Conservation (phyloP, 2,113 vertebrate genomes). For the Actenoides hombroni region DNA sequence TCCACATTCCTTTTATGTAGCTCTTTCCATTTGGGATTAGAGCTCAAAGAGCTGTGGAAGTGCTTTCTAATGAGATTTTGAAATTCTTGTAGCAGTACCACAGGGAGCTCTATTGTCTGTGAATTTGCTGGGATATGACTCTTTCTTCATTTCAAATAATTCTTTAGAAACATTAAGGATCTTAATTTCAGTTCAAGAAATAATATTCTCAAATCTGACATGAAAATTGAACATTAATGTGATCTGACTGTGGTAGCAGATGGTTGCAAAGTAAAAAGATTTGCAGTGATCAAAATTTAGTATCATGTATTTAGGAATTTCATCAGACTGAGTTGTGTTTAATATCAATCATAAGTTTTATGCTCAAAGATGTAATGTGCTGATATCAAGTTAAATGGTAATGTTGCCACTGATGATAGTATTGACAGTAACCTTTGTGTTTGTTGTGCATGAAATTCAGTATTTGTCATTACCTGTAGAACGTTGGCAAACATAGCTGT, state of each 20-base stretch:
- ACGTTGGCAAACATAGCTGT: not conserved
- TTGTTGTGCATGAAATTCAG: not conserved
- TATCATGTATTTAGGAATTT: not conserved
- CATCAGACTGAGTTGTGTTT: not conserved
- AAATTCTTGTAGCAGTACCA: not conserved
- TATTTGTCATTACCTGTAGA: not conserved
- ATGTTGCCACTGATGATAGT: not conserved
- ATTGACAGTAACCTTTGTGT: not conserved
- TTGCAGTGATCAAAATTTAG: not conserved
- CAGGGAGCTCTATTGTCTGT: not conserved
- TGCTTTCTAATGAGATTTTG: conserved; percentile 14
- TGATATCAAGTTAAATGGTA: not conserved
- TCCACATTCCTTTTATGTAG: not conserved
- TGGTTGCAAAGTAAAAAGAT: not conserved
- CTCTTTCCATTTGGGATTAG: not conserved
- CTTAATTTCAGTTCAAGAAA: not conserved
- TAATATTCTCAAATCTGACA: not conserved
- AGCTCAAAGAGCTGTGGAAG: not conserved
- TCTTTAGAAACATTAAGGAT: not conserved
- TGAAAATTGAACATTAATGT: not conserved
- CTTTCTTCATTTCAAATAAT: not conserved
- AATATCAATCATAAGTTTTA: not conserved
- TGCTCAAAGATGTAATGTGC: not conserved
- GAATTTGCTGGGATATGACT: not conserved
- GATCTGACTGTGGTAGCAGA: not conserved